These are phyloP conservation scores for Tupiocoris notatus DNA, from an alignment of 2,888 invertebrate species.

Conservation along the genomic window DNA sequence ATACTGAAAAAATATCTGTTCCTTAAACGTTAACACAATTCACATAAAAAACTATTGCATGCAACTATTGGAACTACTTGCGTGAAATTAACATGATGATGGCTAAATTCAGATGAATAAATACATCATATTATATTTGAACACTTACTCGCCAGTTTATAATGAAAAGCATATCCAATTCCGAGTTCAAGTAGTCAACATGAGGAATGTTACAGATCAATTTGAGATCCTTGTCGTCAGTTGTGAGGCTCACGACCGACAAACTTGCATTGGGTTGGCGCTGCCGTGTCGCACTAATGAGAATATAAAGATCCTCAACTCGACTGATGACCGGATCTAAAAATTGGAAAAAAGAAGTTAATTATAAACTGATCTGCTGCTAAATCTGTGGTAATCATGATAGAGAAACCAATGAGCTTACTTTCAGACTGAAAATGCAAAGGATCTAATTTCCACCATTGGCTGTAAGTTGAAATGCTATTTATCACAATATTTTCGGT, in stretches of 20 bases:
- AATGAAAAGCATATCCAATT: slow-evolving; percentile 15
- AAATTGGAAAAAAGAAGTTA: no score
- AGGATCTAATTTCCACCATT: slow-evolving; percentile 4
- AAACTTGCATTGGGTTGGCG: background rate
- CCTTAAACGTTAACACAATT: no score
- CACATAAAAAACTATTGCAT: no score
- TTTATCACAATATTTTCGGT: slow-evolving; percentile 7
- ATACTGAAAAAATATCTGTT: no score
- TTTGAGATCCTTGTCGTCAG: background rate
- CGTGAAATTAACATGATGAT: no score
- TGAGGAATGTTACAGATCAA: background rate
- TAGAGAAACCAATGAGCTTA: background rate
- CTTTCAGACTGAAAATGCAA: slow-evolving; percentile 8
- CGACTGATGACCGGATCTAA: slow-evolving; percentile 8
- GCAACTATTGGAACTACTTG: no score
- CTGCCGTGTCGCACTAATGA: slow-evolving; percentile 4
- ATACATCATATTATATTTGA: no score
- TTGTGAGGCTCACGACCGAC: background rate
- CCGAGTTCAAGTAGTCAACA: background rate
- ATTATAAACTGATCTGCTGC: no score
- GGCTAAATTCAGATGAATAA: no score
- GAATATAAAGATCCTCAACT: slow-evolving; percentile 3
- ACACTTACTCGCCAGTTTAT: slow-evolving; percentile 22
- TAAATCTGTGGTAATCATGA: no score
- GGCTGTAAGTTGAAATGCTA: slow-evolving; percentile 13